A percentile compares a stretch with the other conserved stretches of the same genome.
These are phyloP conservation scores for Allacma fusca DNA, from an alignment of 2,888 invertebrate species.

Conservation along the genomic window DNA sequence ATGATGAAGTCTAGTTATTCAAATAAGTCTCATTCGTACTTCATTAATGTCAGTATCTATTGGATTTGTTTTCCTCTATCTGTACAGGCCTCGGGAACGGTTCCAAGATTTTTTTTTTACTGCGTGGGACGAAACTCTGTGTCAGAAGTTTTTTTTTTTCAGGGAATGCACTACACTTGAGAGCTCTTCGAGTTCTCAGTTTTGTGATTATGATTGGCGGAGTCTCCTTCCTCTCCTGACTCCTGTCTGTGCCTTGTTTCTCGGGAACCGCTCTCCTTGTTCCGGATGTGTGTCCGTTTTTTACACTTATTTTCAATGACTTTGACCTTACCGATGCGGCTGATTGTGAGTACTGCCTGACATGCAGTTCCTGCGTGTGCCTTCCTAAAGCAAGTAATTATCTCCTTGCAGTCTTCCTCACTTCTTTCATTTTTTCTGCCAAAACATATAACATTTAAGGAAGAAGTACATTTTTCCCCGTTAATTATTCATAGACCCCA, in stretches of 20 bases:
- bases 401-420: too few species aligned
- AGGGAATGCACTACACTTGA: too few species aligned
- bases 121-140: neutral
- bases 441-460: too few species aligned
- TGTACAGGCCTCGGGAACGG: neutral
- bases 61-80: neutral
- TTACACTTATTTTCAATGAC: conserved; percentile 21
- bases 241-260: neutral
- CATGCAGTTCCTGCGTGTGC: neutral
- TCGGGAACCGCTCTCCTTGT: neutral
- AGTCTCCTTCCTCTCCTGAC: neutral
- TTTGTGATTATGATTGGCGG: too few species aligned
- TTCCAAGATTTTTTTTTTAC: neutral
- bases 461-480: too few species aligned
- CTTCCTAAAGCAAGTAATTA: too few species aligned
- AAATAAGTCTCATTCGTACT: conserved; percentile 16
- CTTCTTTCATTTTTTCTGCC: too few species aligned
- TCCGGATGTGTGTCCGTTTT: neutral
- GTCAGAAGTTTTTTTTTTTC: neutral
- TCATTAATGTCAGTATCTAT: conserved; percentile 6
- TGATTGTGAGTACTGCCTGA: neutral
- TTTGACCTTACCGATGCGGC: conserved; percentile 2
- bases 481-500: too few species aligned
- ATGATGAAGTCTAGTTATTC: neutral
- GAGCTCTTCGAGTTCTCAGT: too few species aligned